Percentiles rank a stretch among this genome's conserved stretches.
Evolutionary conservation across 64 coral and sea anemone genomes (phyloP).

Genomic region (Montipora cactus): DNA sequence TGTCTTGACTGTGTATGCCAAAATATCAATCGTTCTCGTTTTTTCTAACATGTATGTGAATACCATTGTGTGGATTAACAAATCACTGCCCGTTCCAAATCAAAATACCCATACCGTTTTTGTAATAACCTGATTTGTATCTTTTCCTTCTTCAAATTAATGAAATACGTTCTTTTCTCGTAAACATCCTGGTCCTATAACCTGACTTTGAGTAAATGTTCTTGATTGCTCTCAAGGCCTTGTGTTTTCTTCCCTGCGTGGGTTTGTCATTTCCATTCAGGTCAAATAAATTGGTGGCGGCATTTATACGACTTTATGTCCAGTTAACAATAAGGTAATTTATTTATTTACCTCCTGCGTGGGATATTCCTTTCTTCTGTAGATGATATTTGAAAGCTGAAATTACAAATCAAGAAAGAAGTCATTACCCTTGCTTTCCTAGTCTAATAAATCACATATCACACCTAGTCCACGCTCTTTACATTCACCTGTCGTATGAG

Average conservation of each 20-base stretch:
- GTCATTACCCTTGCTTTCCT: neutral
- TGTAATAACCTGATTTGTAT: neutral
- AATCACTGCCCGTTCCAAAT: neutral
- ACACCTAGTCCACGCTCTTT: neutral
- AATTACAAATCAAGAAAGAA: neutral
- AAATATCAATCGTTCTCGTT: neutral
- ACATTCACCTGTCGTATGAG: neutral
- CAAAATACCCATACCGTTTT: neutral
- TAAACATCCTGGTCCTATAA: neutral
- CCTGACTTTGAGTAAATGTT: neutral
- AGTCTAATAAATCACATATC: conserved; percentile 1
- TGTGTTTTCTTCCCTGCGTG: neutral
- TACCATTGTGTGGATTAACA: neutral
- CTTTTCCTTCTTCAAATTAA: neutral
- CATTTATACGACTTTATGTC: neutral
- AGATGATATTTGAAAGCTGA: conserved; percentile 95
- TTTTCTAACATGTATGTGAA: neutral
- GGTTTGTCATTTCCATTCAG: neutral
- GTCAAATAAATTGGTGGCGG: neutral
- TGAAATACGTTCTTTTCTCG: neutral
- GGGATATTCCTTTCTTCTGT: conserved; percentile 91
- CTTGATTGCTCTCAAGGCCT: neutral
- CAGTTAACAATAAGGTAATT: conserved; percentile 25
- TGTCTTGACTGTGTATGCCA: neutral
- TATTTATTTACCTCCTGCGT: conserved; percentile 70